Base-by-base conservation (phyloP, 1,140 invertebrate genomes). In the Drosophila chauvacae region DNA sequence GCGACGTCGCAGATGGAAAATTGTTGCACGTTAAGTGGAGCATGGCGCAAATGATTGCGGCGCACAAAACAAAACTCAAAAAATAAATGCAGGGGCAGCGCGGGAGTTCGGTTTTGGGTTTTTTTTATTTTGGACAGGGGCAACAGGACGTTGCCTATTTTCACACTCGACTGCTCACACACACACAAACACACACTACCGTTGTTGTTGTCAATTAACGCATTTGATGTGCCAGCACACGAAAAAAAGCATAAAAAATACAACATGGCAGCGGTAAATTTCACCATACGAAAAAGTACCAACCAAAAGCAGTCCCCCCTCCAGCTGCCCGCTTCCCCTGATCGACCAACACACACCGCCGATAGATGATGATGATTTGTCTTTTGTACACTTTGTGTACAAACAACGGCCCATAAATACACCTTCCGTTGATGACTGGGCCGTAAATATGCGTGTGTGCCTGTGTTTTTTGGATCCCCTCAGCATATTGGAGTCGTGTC, bases 11-110 rank as follows among this genome's bases (percentile, higher is more conserved):
- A 71, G 63, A 50, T 80, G 76, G 57, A 77, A 88, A 72, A 83
- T 80, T 74, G 83, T 84, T 88, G 77, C 84, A 88, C 84, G 73
- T 78, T 88, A 88, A 88, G 85, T 88, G 80, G 84, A 81, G 85
- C 84, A 78, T 84, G 80, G 83, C 81, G 61, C 53, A 74, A 69
- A 83, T 65, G 53, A 72, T 60, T 45, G 65, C 56, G 58, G 56
- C 75, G 64, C 62, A 81, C 73, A 71, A 65, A 56, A 77, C 48
- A 72, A 58, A 74, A 63, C 68, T 88, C 73, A 64, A 70, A 87
- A 56, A 84, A 77, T 80, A 80, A 80, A 74, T 45, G 57, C 28
- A 65, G 60, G 30, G 60, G 76, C 55, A 58, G 58, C 62, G 44
- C 35, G 55, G 55, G 53, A 72, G 66, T 48, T 48, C 10, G 23